Evolutionary conservation across 2,113 vertebrate genomes (phyloP).

Genomic region (Antechinus stuartii): DNA sequence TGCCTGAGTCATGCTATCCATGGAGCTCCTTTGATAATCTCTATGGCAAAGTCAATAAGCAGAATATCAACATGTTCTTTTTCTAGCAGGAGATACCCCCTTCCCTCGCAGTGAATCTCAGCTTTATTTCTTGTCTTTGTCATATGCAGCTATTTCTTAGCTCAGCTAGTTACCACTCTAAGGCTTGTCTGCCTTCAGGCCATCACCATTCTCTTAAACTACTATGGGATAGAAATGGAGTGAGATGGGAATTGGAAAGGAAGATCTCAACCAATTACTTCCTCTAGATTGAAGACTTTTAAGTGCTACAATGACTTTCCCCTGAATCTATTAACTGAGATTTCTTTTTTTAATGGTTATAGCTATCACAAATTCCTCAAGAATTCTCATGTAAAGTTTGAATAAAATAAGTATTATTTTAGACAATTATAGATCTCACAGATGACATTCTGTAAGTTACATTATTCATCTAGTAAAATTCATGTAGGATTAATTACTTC

Average conservation of each 20-base stretch:
- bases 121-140: not conserved
- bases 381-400: constrained; percentile 42
- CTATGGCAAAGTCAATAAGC: not conserved
- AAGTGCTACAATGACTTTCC: constrained; percentile 17
- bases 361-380: not conserved
- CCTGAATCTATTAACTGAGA: not conserved
- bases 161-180: not conserved
- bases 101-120: not conserved
- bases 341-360: constrained; percentile 28
- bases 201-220: not conserved
- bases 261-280: not conserved
- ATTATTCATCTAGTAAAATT: constrained; percentile 47
- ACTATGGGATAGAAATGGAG: not conserved
- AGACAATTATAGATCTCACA: constrained; percentile 47
- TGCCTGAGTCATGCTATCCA: not conserved
- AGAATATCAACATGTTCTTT: not conserved
- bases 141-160: not conserved
- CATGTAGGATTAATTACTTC: constrained; percentile 35
- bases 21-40: not conserved
- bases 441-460: constrained; percentile 9
- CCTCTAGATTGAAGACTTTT: not conserved
- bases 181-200: not conserved
- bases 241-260: not conserved
- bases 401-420: constrained; percentile 50
- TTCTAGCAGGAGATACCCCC: not conserved